Percentiles rank a stretch among this genome's conserved stretches.
phyloP scores from a whole-genome alignment of 2,113 vertebrate genomes.

The Charina bottae region DNA sequence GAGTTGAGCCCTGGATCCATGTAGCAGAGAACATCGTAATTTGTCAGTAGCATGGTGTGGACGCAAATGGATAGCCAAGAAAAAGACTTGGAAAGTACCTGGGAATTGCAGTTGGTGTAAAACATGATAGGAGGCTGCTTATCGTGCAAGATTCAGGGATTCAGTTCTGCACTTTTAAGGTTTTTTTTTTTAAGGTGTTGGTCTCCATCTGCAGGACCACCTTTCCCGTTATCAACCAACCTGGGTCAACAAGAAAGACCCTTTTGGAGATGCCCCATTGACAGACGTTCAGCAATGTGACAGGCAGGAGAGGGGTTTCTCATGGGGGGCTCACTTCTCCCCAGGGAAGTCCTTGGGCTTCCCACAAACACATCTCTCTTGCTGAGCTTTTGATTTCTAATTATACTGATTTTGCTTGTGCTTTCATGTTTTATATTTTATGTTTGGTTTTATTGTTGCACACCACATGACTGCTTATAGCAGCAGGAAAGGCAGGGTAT shows the following conservation, averaged over 20 bases:
- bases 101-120: neutral
- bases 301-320: neutral
- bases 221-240: neutral
- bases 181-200: neutral
- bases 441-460: neutral
- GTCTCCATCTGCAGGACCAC: neutral
- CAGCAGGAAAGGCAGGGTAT: neutral
- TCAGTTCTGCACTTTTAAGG: neutral
- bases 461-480: neutral
- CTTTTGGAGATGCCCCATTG: neutral
- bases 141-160: neutral
- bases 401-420: neutral
- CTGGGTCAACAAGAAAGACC: neutral
- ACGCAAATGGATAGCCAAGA: neutral
- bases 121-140: neutral
- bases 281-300: neutral
- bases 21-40: neutral
- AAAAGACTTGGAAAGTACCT: neutral
- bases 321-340: neutral
- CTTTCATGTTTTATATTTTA: neutral
- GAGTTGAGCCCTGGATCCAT: neutral
- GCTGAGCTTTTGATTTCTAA: neutral
- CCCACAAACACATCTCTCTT: neutral
- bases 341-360: neutral
- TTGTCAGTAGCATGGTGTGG: neutral